These are phyloP conservation scores for Cygnus buccinator DNA, from an alignment of 2,113 vertebrate genomes.

Conservation along the genomic window DNA sequence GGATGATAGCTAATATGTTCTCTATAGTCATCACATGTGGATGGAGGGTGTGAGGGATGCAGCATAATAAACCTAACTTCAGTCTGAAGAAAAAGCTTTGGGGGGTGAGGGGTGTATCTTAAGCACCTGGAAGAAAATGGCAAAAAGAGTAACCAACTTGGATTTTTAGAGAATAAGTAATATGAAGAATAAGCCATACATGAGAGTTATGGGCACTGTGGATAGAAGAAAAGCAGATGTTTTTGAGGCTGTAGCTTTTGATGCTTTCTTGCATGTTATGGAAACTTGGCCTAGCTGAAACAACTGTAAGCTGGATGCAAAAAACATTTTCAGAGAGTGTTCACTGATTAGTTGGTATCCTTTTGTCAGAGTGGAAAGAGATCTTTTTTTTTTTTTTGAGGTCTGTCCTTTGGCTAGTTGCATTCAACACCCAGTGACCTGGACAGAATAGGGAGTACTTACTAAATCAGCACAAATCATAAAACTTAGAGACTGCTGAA, in stretches of 20 bases:
- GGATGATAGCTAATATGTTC: background rate
- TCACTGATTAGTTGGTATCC: background rate
- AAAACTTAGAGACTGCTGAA: background rate
- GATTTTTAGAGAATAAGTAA: background rate
- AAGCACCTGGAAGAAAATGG: background rate
- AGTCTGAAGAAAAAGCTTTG: background rate
- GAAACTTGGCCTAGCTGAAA: background rate
- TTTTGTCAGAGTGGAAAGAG: background rate
- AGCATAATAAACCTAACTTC: background rate
- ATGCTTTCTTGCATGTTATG: background rate
- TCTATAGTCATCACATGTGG: background rate
- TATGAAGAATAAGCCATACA: background rate
- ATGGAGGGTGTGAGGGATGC: background rate
- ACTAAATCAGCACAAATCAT: background rate
- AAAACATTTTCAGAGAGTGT: background rate
- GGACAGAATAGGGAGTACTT: background rate
- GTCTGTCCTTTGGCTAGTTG: background rate
- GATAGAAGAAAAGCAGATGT: constrained; percentile 2
- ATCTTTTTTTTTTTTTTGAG: background rate
- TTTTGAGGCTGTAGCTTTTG: background rate
- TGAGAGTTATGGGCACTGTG: background rate
- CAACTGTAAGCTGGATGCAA: background rate
- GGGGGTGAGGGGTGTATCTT: background rate
- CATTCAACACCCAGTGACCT: background rate
- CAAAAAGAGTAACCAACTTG: background rate